Evolutionary conservation across 2,113 vertebrate species (phyloP).

Genomic region (Poeciliopsis retropinna): DNA sequence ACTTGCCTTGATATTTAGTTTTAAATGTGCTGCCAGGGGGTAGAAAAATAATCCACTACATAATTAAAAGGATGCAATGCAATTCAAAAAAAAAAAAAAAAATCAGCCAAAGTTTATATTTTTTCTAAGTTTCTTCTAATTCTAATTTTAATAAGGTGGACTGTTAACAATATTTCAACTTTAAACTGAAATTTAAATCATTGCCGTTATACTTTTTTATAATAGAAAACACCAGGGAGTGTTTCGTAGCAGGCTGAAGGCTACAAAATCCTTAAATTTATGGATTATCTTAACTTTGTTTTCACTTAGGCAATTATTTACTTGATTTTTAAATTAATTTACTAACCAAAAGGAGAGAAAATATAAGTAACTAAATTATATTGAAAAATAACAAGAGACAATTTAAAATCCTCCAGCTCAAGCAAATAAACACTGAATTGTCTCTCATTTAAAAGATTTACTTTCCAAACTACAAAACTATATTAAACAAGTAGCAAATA

Average conservation of each 20-base stretch:
- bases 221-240: no score
- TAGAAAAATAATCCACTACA: slow-evolving; percentile 25
- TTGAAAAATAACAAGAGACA: no score
- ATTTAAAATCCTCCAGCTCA: neutral
- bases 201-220: neutral
- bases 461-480: neutral
- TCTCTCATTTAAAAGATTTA: neutral
- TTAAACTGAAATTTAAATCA: slow-evolving; percentile 7
- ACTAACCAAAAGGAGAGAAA: no score
- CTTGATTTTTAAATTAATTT: neutral
- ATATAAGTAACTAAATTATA: no score
- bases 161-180: slow-evolving; percentile 5
- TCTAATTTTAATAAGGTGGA: neutral
- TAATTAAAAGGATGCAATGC: slow-evolving; percentile 42
- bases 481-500: neutral
- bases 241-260: neutral
- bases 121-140: neutral
- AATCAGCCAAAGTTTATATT: neutral
- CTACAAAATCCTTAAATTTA: neutral
- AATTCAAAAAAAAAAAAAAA: slow-evolving; percentile 31
- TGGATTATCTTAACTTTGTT: neutral
- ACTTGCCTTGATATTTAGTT: slow-evolving; percentile 35
- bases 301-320: neutral
- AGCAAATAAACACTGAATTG: neutral
- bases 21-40: slow-evolving; percentile 43